phyloP scores from a whole-genome alignment of 1,140 invertebrate genomes.

The Drosophila truncata region DNA sequence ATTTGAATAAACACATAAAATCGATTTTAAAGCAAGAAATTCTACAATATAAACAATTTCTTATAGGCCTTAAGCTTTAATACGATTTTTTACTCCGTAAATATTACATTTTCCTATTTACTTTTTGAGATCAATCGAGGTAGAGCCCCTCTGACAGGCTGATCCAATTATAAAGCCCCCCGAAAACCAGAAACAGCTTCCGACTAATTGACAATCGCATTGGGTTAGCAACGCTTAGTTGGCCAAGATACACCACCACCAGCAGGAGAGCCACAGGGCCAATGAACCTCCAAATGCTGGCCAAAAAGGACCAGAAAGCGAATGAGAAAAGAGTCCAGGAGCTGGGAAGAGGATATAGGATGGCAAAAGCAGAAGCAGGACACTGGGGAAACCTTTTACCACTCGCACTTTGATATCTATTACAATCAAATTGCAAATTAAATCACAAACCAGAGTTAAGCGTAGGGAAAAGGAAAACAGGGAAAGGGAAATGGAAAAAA shows the following conservation, averaged over 20 bases:
- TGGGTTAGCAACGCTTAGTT: constrained; percentile 47
- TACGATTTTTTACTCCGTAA: not conserved
- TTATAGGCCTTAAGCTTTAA: not conserved
- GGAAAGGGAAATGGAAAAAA: not conserved
- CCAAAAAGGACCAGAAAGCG: constrained; percentile 1
- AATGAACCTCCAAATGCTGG: constrained; percentile 29
- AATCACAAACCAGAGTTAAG: constrained; percentile 64
- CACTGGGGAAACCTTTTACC: constrained; percentile 37
- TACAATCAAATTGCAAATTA: constrained; percentile 82
- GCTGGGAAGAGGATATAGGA: not conserved
- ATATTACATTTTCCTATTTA: too few species aligned
- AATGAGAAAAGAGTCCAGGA: not conserved
- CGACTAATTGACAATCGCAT: constrained; percentile 72
- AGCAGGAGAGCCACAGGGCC: constrained; percentile 18
- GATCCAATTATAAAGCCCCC: constrained; percentile 43
- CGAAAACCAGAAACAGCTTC: constrained; percentile 40
- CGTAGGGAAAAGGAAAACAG: constrained; percentile 15
- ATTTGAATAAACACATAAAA: not conserved
- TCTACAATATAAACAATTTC: not conserved
- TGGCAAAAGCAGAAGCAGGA: not conserved
- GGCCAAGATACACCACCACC: constrained; percentile 22
- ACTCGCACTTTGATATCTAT: constrained; percentile 74
- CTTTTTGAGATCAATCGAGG: not conserved
- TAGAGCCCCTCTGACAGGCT: not conserved
- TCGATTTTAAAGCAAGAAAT: not conserved